phyloP scores from a whole-genome alignment of 2,888 invertebrate species.

The Hermodice carunculata region DNA sequence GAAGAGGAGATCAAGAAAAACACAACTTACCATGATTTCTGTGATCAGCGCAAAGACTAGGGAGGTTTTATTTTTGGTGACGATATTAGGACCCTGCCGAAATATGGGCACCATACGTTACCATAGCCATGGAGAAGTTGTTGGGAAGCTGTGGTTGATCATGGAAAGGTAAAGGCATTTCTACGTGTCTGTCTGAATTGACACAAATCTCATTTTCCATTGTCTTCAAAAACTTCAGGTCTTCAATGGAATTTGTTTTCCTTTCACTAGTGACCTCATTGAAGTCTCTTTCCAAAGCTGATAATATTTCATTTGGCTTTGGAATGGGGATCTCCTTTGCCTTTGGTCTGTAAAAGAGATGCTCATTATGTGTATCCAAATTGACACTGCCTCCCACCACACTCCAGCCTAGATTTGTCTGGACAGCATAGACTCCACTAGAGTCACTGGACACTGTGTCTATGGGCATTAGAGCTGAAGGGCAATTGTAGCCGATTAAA shows the following conservation, averaged over 20 bases:
- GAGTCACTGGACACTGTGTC: too few species aligned
- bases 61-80: too few species aligned
- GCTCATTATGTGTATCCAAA: too few species aligned
- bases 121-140: slow-evolving; percentile 11
- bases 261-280: not conserved
- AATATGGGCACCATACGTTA: too few species aligned
- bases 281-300: not conserved
- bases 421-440: not conserved
- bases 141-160: slow-evolving; percentile 2
- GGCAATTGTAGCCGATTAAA: too few species aligned
- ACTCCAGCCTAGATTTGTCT: slow-evolving; percentile 7
- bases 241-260: not conserved
- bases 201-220: not conserved
- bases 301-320: not conserved
- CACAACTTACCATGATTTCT: too few species aligned
- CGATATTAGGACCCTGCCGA: too few species aligned
- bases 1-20: too few species aligned
- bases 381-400: not conserved
- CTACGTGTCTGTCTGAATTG: slow-evolving; percentile 13
- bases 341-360: too few species aligned
- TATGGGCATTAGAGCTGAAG: too few species aligned
- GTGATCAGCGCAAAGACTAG: too few species aligned
- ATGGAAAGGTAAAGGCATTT: slow-evolving; percentile 22
- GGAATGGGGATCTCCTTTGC: too few species aligned
- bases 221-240: not conserved